phyloP scores from a whole-genome alignment of 2,113 vertebrate species.

The Glaucomys volans region DNA sequence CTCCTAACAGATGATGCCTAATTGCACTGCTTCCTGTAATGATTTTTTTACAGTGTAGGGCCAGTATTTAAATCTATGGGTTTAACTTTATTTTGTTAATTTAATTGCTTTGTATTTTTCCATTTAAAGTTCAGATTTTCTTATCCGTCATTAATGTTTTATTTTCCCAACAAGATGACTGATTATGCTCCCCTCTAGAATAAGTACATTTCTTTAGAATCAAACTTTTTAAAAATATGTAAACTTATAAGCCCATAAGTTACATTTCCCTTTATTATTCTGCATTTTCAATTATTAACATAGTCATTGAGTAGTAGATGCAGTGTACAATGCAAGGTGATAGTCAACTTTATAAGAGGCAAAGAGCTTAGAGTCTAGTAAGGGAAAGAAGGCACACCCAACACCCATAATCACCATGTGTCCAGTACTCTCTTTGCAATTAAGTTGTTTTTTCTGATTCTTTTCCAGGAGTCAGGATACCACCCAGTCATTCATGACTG shows the following conservation, averaged over 20 bases:
- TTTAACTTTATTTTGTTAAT: not conserved
- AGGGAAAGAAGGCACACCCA: not conserved
- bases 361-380: not conserved
- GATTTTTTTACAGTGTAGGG: not conserved
- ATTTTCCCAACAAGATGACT: not conserved
- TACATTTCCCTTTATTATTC: not conserved
- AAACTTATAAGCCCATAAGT: not conserved
- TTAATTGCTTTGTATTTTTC: not conserved
- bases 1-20: not conserved
- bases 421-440: not conserved
- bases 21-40: not conserved
- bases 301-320: not conserved
- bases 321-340: not conserved
- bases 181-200: not conserved
- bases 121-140: not conserved
- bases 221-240: not conserved
- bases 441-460: not conserved
- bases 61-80: not conserved
- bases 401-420: not conserved
- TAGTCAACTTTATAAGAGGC: not conserved
- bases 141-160: not conserved
- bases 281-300: not conserved
- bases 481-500: not conserved
- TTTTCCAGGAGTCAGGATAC: not conserved
- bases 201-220: not conserved